Evolutionary conservation across 2,113 vertebrate genomes (phyloP).

Genomic region (Datnioides undecimradiatus): DNA sequence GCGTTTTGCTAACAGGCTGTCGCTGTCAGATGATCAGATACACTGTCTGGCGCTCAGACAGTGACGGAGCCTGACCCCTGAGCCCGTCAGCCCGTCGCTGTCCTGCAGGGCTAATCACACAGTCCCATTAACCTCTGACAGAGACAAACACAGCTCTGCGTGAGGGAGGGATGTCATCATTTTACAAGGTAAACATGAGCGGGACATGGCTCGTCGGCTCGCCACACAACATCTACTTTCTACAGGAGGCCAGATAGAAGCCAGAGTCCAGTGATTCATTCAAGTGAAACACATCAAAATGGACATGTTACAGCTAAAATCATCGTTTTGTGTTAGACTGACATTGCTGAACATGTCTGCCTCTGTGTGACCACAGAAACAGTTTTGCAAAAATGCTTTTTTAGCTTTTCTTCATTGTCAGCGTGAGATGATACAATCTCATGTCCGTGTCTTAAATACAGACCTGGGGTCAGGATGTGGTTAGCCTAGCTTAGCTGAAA

Average conservation of each 20-base stretch:
- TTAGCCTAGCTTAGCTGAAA: neutral
- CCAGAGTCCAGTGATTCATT: neutral
- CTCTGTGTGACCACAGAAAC: no score
- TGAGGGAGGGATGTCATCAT: conserved; percentile 17
- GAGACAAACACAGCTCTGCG: conserved; percentile 25
- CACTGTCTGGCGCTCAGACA: conserved; percentile 18
- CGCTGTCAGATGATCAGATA: conserved; percentile 10
- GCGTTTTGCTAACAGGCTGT: conserved; percentile 8
- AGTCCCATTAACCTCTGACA: conserved; percentile 50
- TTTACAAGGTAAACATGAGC: conserved; percentile 38
- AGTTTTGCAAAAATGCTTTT: no score
- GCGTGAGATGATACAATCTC: no score
- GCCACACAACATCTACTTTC: neutral
- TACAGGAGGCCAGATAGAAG: neutral
- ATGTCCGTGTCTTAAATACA: no score
- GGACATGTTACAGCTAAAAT: neutral
- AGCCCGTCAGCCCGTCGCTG: neutral
- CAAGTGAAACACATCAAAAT: neutral
- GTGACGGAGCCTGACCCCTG: conserved; percentile 6
- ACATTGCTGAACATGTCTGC: no score
- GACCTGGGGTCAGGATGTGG: neutral
- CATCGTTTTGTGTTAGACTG: no score
- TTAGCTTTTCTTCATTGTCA: no score
- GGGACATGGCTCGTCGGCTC: neutral
- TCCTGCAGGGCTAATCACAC: conserved; percentile 42